Conservation (phyloP, 2,113 vertebrate species). For the Enhydra lutris region DNA sequence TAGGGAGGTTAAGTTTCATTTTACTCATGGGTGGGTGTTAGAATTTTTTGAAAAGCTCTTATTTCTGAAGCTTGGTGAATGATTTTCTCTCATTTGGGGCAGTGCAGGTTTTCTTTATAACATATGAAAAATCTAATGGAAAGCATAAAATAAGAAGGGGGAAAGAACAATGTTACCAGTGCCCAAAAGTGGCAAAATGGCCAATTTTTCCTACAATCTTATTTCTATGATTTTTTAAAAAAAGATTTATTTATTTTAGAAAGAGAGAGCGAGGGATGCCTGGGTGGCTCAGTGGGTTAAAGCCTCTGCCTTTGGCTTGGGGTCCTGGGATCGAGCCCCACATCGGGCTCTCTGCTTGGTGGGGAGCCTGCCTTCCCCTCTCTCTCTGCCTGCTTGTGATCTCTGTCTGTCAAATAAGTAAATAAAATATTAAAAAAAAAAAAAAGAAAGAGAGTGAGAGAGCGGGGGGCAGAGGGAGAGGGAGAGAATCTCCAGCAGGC, state of each 20-base stretch:
- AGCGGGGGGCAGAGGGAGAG: not conserved
- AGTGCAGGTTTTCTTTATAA: not conserved
- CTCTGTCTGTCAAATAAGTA: too few species aligned
- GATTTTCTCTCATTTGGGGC: not conserved
- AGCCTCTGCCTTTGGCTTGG: too few species aligned
- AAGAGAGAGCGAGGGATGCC: not conserved
- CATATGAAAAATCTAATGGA: not conserved
- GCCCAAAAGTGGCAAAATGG: not conserved
- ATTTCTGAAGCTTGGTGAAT: not conserved
- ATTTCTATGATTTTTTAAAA: not conserved
- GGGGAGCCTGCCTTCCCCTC: too few species aligned
- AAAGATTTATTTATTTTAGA: not conserved
- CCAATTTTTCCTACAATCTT: not conserved
- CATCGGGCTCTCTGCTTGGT: too few species aligned
- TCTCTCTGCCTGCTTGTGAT: too few species aligned
- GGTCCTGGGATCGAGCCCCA: too few species aligned
- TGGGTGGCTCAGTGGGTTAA: too few species aligned
- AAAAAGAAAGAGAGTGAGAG: not conserved
- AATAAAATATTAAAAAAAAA: too few species aligned
- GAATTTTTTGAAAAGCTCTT: not conserved
- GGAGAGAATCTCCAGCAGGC: not conserved
- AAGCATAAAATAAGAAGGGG: not conserved
- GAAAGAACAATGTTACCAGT: not conserved
- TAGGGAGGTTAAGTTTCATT: slow-evolving; percentile 2
- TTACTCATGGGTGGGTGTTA: not conserved